phyloP scores from a whole-genome alignment of 2,888 invertebrate genomes.

The Notodonta dromedarius region DNA sequence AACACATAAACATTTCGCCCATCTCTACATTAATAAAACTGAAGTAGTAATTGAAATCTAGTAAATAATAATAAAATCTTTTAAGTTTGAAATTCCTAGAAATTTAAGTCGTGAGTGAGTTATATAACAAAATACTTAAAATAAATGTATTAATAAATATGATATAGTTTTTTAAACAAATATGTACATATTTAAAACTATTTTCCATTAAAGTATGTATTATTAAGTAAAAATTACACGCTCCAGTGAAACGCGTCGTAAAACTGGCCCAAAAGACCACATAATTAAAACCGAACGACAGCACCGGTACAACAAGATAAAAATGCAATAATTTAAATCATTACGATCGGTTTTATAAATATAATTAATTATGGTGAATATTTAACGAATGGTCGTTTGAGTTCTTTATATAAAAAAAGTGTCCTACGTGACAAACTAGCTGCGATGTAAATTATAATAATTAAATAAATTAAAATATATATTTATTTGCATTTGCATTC shows the following conservation, averaged over 20 bases:
- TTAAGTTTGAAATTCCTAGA: no score
- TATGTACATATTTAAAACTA: no score
- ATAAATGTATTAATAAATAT: no score
- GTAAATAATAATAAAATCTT: no score
- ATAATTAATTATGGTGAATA: slow-evolving; percentile 49
- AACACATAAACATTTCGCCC: no score
- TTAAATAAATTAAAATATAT: not conserved
- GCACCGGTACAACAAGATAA: slow-evolving; percentile 41
- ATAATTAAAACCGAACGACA: slow-evolving; percentile 27
- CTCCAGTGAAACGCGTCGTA: slow-evolving; percentile 22
- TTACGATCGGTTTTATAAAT: slow-evolving; percentile 43
- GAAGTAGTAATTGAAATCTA: no score
- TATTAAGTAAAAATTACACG: slow-evolving; percentile 21
- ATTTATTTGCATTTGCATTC: no score
- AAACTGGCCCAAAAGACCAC: slow-evolving; percentile 27
- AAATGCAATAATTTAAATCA: slow-evolving; percentile 51
- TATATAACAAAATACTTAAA: no score
- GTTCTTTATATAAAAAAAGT: not conserved
- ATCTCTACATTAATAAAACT: no score
- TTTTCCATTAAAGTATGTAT: no score
- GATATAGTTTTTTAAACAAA: no score
- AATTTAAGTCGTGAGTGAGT: no score
- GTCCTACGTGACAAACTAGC: not conserved
- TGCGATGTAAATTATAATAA: not conserved
- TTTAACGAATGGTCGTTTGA: slow-evolving; percentile 34